Evolutionary conservation across 1,140 invertebrate species (phyloP), one percentile per base, ranked within the genome.

Genomic region (Polypedilum pembai): DNA sequence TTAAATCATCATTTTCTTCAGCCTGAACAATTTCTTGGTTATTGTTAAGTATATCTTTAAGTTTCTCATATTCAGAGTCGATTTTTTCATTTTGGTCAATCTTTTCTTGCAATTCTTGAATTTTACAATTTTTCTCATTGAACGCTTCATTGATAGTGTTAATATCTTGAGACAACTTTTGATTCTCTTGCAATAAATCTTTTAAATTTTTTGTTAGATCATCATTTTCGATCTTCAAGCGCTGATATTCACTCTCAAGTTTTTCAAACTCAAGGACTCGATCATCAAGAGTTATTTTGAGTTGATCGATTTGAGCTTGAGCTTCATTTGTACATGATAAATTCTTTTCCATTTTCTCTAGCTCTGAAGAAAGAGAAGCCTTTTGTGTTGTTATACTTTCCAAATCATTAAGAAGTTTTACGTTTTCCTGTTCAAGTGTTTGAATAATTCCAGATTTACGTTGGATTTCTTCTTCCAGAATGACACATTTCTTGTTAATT

Each of bases 41-140:
- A n/a, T n/a, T 56, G 0, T n/a, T 12, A 4, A 56, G n/a, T 12
- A 56, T 4, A 1, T 56, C n/a, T 56, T 56, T 3, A 56, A 56
- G 12, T 56, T 56, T 56, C 4, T 56, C 3, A 3, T n/a, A n/a
- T 56, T n/a, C 4, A 56, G 4, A n/a, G 4, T 12, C n/a, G 3
- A 56, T 56, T n/a, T 56, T 56, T 56, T 56, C 45, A 56, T 56
- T 8, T n/a, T 56, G 12, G 1, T 12, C 4, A n/a, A 56, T 12
- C n/a, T 56, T 12, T 15, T 12, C 12, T 15, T n/a, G n/a, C 12
- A 56, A n/a, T 15, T 56, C 45, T 21, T 75, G 76, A 77, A 77
- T 8, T 18, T 81, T 78, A 1, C 15, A 5, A 15, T 75, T 75
- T 21, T 80, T 15, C 33, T 76, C 73, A 7, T 80, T 78, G 66